Evolutionary conservation across 2,797 vertebrate species (phyloP).

Genomic region (Characodon lateralis): DNA sequence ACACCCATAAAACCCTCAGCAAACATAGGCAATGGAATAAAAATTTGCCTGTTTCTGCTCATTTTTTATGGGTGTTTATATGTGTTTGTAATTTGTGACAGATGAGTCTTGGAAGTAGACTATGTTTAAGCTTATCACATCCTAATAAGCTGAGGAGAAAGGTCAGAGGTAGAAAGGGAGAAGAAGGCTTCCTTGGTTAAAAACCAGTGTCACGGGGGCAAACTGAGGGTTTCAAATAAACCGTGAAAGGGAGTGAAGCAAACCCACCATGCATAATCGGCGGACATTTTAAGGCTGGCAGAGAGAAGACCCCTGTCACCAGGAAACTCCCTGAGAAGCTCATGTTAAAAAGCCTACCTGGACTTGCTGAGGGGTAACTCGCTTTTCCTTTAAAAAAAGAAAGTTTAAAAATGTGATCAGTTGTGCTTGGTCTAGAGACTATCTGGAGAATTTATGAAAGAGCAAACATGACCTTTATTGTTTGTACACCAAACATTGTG

Average conservation of each 20-base stretch:
- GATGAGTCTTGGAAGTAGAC: constrained; percentile 61
- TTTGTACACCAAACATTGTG: not conserved
- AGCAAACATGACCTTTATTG: not conserved
- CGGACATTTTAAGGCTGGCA: constrained; percentile 42
- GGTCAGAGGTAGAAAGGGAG: constrained; percentile 35
- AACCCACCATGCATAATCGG: constrained; percentile 59
- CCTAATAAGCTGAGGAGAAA: constrained; percentile 44
- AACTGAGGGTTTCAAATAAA: constrained; percentile 23
- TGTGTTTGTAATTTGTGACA: constrained; percentile 30
- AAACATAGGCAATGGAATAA: not conserved
- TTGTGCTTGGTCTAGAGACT: not conserved
- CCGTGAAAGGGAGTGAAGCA: constrained; percentile 25
- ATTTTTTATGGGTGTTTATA: constrained; percentile 34
- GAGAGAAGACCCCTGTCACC: constrained; percentile 52
- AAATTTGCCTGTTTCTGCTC: constrained; percentile 12
- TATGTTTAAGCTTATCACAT: constrained; percentile 68
- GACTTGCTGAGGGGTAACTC: constrained; percentile 19
- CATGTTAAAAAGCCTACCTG: constrained; percentile 22
- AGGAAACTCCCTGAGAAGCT: constrained; percentile 17
- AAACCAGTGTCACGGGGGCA: constrained; percentile 57
- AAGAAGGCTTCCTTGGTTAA: constrained; percentile 29
- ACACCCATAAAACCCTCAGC: not conserved
- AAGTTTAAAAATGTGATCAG: not conserved
- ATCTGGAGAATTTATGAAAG: not conserved
- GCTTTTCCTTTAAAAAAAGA: not conserved